phyloP scores from a whole-genome alignment of 2,888 invertebrate species.

The Platycheirus rosarum region DNA sequence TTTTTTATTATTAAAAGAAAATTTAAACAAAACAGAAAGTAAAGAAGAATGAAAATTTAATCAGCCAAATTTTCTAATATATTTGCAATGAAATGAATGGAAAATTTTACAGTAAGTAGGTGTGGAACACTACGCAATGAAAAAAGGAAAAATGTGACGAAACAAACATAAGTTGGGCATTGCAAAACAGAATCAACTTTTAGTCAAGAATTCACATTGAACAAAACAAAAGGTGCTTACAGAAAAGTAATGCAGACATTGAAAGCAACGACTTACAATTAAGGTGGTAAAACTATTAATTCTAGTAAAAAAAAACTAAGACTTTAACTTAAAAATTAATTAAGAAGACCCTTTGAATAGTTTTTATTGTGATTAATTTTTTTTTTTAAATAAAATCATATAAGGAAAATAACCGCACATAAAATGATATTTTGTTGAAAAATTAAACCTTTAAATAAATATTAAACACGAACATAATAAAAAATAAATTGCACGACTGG shows the following conservation, averaged over 20 bases:
- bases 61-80: conserved; percentile 49
- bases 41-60: conserved; percentile 25
- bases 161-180: conserved; percentile 25
- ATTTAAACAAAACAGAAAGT: conserved; percentile 1
- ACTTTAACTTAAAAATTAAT: background rate
- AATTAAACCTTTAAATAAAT: no score
- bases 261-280: conserved; percentile 54
- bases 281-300: conserved; percentile 5
- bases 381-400: no score
- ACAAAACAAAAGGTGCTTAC: conserved; percentile 41
- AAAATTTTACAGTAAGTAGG: conserved; percentile 52
- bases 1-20: conserved; percentile 26
- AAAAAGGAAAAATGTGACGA: conserved; percentile 14
- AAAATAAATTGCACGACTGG: no score
- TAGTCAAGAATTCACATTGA: conserved; percentile 9
- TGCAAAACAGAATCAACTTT: conserved; percentile 23
- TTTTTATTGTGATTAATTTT: no score
- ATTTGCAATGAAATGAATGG: conserved; percentile 70
- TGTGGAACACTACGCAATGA: conserved; percentile 46
- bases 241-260: conserved; percentile 47
- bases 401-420: no score
- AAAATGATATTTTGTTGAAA: no score
- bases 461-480: no score
- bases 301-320: background rate
- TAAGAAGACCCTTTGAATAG: no score